These are phyloP conservation scores for Dichetophora obliterata DNA, from an alignment of 2,888 invertebrate species.

Conservation along the genomic window DNA sequence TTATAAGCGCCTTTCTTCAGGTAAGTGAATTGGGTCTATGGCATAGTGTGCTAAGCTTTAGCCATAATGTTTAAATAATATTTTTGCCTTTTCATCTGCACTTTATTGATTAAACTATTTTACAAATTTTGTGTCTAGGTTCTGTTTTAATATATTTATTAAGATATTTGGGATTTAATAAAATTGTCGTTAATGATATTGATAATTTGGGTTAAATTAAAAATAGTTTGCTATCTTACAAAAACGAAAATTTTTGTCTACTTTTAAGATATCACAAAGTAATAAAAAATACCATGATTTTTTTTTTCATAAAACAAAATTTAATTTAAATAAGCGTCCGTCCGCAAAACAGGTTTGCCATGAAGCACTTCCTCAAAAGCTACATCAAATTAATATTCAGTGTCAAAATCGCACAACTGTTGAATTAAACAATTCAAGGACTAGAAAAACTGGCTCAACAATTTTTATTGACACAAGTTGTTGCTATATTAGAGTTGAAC, in stretches of 20 bases:
- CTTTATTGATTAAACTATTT: no score
- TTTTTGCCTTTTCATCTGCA: no score
- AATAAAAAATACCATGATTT: no score
- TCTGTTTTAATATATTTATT: no score
- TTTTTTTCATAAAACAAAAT: neutral
- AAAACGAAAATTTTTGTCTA: neutral
- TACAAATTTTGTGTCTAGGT: no score
- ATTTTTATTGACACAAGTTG: slow-evolving; percentile 60
- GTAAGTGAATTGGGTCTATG: slow-evolving; percentile 65
- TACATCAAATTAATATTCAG: slow-evolving; percentile 65
- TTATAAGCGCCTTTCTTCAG: slow-evolving; percentile 95
- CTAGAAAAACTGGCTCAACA: slow-evolving; percentile 64
- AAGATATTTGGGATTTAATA: no score
- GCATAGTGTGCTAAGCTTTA: no score
- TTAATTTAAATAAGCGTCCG: neutral
- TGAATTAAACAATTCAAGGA: slow-evolving; percentile 62
- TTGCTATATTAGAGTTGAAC: slow-evolving; percentile 45
- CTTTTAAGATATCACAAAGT: neutral
- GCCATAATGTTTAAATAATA: no score
- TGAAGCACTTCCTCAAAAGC: slow-evolving; percentile 37
- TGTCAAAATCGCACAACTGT: slow-evolving; percentile 63
- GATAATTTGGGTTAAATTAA: no score
- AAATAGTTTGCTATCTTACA: no score
- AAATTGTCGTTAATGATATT: no score
- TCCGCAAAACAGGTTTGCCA: neutral